A percentile compares a stretch with the other conserved stretches of the same genome.
These are phyloP conservation scores for Anser cygnoides DNA, from an alignment of 2,113 vertebrate species.

Conservation along the genomic window DNA sequence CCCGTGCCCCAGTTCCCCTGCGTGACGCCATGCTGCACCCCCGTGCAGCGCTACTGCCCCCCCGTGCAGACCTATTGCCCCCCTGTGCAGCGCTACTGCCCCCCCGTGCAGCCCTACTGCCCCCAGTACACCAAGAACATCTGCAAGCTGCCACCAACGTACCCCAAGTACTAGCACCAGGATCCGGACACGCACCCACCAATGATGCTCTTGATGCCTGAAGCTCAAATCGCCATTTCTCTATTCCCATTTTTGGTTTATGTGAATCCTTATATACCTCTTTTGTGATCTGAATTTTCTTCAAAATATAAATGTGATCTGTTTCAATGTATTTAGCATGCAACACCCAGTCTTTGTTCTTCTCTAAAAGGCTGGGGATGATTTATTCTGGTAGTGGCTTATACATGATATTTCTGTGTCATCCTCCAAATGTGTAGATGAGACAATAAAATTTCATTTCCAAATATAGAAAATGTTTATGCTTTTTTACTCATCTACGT, in stretches of 20 bases:
- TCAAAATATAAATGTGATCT: neutral
- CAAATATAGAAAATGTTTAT: neutral
- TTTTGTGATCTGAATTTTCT: neutral
- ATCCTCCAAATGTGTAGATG: neutral
- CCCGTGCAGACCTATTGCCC: neutral
- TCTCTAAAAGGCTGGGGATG: neutral
- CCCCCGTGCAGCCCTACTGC: neutral
- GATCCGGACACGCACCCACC: fast-evolving
- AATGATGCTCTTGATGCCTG: fast-evolving
- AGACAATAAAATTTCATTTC: slow-evolving; percentile 41
- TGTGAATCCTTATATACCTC: fast-evolving
- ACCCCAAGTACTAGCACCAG: neutral
- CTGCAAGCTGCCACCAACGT: neutral
- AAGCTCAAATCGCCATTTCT: fast-evolving
- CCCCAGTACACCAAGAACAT: slow-evolving; percentile 19
- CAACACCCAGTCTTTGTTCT: neutral
- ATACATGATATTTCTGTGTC: fast-evolving
- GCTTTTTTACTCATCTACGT: neutral
- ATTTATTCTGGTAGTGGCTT: neutral
- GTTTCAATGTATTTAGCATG: fast-evolving
- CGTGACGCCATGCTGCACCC: fast-evolving
- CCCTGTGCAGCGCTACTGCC: neutral
- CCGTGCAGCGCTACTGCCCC: neutral
- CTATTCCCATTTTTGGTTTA: fast-evolving
- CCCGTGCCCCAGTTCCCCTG: neutral